Evolutionary conservation across 2,888 invertebrate species (phyloP).

Genomic region (Byasa hedistus): DNA sequence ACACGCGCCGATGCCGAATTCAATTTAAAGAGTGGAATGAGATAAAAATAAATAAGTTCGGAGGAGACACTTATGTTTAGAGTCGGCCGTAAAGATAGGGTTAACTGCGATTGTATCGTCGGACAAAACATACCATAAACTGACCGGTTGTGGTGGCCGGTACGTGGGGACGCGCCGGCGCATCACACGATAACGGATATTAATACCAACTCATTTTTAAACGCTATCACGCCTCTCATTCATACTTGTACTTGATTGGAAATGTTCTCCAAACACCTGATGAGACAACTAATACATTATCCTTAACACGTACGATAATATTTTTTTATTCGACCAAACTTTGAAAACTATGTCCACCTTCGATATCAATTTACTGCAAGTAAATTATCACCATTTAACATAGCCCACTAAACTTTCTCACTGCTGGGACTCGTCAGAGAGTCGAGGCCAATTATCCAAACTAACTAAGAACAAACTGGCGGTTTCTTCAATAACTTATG

Average conservation of each 20-base stretch:
- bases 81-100: conserved; percentile 78
- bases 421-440: too few species aligned
- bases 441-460: too few species aligned
- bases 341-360: too few species aligned
- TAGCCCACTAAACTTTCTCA: too few species aligned
- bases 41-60: conserved; percentile 79
- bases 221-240: conserved; percentile 21
- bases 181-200: conserved; percentile 22
- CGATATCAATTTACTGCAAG: too few species aligned
- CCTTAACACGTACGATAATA: too few species aligned
- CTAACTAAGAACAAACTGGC: too few species aligned
- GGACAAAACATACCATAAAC: conserved; percentile 78
- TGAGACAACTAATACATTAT: too few species aligned
- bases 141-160: conserved; percentile 66
- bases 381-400: too few species aligned
- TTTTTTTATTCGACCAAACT: too few species aligned
- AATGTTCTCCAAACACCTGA: not conserved
- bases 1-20: conserved; percentile 74
- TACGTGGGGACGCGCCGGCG: conserved; percentile 55
- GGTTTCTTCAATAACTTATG: too few species aligned
- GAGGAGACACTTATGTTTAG: conserved; percentile 79
- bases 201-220: conserved; percentile 18
- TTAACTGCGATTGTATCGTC: conserved; percentile 75
- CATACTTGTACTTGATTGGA: conserved; percentile 11
- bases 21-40: conserved; percentile 79